phyloP scores from a whole-genome alignment of 2,113 vertebrate genomes.

The Indri indri region DNA sequence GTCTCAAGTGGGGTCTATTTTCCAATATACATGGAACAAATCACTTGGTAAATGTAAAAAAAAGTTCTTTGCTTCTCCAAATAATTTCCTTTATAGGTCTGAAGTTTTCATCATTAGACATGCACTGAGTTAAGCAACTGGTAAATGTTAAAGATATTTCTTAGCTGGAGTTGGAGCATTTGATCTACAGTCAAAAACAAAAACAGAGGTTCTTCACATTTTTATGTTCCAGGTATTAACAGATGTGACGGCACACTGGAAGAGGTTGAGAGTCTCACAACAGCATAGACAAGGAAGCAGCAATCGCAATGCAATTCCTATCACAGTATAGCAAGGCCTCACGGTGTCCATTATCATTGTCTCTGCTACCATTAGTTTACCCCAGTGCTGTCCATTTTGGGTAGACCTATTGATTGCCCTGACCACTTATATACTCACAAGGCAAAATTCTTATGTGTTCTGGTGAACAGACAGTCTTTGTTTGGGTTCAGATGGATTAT shows the following conservation, averaged over 20 bases:
- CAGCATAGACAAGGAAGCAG: background rate
- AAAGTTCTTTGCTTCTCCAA: background rate
- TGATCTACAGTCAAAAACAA: background rate
- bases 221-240: background rate
- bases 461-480: background rate
- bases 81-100: background rate
- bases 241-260: background rate
- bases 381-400: background rate
- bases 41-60: background rate
- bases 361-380: background rate
- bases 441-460: background rate
- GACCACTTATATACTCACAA: background rate
- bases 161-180: background rate
- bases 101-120: background rate
- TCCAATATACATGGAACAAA: background rate
- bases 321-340: background rate
- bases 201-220: background rate
- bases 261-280: background rate
- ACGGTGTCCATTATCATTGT: background rate
- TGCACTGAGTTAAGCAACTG: background rate
- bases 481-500: background rate
- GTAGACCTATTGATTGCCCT: background rate
- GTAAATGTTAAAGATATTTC: background rate
- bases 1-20: background rate
- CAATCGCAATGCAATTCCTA: background rate